Conservation (phyloP, 2,888 invertebrate genomes). For the Conchocele bisecta region DNA sequence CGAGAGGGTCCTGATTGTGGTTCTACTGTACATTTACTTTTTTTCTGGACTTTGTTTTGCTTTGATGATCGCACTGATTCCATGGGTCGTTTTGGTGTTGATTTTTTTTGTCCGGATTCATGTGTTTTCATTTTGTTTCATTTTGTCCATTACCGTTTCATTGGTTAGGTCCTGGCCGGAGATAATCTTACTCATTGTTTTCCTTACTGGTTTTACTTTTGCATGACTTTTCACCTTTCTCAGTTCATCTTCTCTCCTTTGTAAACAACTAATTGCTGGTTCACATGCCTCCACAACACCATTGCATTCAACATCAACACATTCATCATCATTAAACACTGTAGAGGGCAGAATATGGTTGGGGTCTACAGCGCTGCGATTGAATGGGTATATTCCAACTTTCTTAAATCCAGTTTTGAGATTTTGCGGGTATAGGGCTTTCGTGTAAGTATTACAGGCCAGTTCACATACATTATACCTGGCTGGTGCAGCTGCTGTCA, state of each 20-base stretch:
- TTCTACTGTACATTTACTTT: neutral
- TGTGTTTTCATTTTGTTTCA: neutral
- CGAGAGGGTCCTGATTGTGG: conserved; percentile 2
- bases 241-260: conserved; percentile 8
- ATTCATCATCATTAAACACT: neutral
- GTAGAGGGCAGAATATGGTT: conserved; percentile 7
- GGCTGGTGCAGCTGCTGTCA: conserved; percentile 12
- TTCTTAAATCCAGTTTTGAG: conserved; percentile 14
- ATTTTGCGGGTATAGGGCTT: too few species aligned
- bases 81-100: neutral
- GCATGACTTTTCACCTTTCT: neutral
- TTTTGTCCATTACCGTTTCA: neutral
- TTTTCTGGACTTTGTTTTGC: neutral
- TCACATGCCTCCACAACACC: conserved; percentile 2
- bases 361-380: conserved; percentile 3
- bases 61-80: neutral
- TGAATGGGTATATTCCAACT: conserved; percentile 18
- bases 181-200: conserved; percentile 2
- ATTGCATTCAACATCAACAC: neutral
- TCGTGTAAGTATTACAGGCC: too few species aligned
- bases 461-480: too few species aligned
- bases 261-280: neutral
- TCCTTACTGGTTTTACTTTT: conserved; percentile 4
- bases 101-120: conserved; percentile 9
- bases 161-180: conserved; percentile 7